Conservation (phyloP, 2,113 vertebrate genomes). For the Dicaeum eximium region DNA sequence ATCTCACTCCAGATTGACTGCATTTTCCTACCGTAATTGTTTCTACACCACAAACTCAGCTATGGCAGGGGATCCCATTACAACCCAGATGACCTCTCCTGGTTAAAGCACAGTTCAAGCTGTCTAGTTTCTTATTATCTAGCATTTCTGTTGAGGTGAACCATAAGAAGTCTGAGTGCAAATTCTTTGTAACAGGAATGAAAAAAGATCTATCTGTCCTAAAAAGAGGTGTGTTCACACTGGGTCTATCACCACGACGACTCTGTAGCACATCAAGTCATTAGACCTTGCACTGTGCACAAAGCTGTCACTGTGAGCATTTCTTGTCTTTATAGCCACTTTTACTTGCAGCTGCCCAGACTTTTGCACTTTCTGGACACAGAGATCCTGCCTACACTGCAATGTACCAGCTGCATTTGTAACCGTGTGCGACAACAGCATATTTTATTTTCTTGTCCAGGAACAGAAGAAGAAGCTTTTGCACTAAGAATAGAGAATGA, state of each 20-base stretch:
- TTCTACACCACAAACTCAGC: neutral
- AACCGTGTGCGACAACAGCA: accelerated
- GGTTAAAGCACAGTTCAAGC: neutral
- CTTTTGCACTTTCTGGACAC: neutral
- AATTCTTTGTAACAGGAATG: neutral
- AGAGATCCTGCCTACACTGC: neutral
- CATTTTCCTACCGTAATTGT: neutral
- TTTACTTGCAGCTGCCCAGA: neutral
- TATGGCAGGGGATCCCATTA: neutral
- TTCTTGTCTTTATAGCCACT: neutral
- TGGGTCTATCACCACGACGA: neutral
- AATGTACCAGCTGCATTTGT: accelerated
- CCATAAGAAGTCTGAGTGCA: neutral
- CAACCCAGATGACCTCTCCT: neutral
- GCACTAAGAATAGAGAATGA: neutral
- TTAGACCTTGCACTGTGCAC: neutral
- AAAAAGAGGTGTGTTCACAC: neutral
- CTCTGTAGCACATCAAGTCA: neutral
- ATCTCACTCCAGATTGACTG: neutral
- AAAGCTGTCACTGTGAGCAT: neutral
- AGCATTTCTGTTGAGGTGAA: neutral
- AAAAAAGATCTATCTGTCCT: neutral
- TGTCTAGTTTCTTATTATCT: neutral
- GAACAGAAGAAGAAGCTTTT: neutral
- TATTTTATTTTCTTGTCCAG: neutral